Base-by-base conservation (phyloP, 2,888 invertebrate genomes). In the Coleophora flavipennella region DNA sequence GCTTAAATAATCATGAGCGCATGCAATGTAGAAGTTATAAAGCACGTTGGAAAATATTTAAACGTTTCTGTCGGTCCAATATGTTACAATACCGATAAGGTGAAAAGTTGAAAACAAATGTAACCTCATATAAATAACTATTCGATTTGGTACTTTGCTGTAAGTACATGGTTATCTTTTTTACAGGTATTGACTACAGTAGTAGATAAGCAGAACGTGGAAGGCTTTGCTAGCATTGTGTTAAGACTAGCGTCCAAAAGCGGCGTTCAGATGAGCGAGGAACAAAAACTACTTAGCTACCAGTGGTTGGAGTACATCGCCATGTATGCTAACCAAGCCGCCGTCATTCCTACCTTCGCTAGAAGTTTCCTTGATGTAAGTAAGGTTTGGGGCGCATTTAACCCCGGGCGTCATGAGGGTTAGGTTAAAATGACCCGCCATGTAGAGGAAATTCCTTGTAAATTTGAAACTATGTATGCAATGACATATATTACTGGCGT, bases 251-350 rank as follows among this genome's bases (percentile, higher is more conserved):
- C 80, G 0, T 62, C 67, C 1, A 83, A 84, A 53, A 85, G 77
- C 33, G 73, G 73, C 12, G 46, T 46, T 1, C 53, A 64, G 9
- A 62, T 78, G 49, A 85, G 67, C 41, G 66, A 72, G 32, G 79
- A 86, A 44, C 79, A 83, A 43, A 55, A 48, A 40, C 59, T 85
- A 3, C 67, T 83, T 14, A 71, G 85, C 14, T 86, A 88, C 43
- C 91, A 91, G 51, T 91, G 91, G 91, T 65, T 91, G 27, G 91
- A 91, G 58, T 88, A 89, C 57, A 79, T 89, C 3, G 83, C 87
- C 1, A 70, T 86, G 62, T 87, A 85, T 59, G 71, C 79, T 2
- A 85, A 86, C 54, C 86, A 87, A 55, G 85, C 84, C 8, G 74
- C 72, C 1, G 46, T 44, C 9, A 78, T 74, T 49, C 59, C 83